Evolutionary conservation across 2,888 invertebrate species (phyloP).

Genomic region (Spodoptera picta): DNA sequence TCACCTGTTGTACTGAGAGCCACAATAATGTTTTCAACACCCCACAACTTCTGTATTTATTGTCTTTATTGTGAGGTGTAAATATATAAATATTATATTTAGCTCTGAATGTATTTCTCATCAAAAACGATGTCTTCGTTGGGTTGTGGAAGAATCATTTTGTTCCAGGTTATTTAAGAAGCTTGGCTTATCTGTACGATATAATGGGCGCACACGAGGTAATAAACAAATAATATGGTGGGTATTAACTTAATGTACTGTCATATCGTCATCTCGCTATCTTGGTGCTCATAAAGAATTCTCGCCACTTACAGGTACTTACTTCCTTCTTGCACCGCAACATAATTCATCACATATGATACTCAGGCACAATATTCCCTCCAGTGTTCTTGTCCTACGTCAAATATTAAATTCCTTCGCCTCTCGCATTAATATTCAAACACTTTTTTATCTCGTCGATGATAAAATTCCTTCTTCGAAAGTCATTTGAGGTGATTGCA

Average conservation of each 20-base stretch:
- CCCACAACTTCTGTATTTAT: slow-evolving; percentile 51
- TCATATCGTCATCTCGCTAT: slow-evolving; percentile 25
- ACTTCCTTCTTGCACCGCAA: slow-evolving; percentile 63
- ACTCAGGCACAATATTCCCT: slow-evolving; percentile 70
- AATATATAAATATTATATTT: slow-evolving; percentile 31
- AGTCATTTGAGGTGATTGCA: slow-evolving; percentile 77
- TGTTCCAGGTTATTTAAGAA: not conserved
- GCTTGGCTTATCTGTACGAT: slow-evolving; percentile 2
- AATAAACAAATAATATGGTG: slow-evolving; percentile 2
- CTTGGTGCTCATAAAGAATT: slow-evolving; percentile 70
- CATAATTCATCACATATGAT: slow-evolving; percentile 74
- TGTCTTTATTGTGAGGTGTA: slow-evolving; percentile 36
- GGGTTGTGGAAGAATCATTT: not conserved
- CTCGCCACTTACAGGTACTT: slow-evolving; percentile 53
- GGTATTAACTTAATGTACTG: slow-evolving; percentile 17
- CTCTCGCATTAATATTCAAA: slow-evolving; percentile 77
- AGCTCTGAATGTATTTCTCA: not conserved
- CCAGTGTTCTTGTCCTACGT: slow-evolving; percentile 71
- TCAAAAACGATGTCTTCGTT: not conserved
- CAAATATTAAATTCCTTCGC: slow-evolving; percentile 80
- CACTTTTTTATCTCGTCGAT: slow-evolving; percentile 66
- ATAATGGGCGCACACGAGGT: not conserved
- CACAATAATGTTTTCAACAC: slow-evolving; percentile 46
- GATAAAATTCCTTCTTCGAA: slow-evolving; percentile 68
- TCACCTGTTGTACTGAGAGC: slow-evolving; percentile 59